Evolutionary conservation across 2,888 invertebrate genomes (phyloP).

Genomic region (Sarcophaga caerulescens): DNA sequence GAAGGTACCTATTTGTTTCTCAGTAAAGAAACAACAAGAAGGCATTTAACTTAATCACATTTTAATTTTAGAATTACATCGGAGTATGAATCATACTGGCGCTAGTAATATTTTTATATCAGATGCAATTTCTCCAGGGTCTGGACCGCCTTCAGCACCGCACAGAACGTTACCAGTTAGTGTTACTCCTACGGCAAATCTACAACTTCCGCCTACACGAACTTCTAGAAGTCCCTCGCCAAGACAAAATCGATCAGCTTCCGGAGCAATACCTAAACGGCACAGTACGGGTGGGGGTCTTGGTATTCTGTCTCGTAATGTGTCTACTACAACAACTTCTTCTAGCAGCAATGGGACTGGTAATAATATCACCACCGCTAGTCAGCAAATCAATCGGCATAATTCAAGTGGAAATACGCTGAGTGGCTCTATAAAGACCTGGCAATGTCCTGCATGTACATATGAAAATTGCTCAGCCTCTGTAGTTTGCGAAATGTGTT

Average conservation of each 20-base stretch:
- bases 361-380: constrained; percentile 58
- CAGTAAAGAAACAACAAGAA: neutral
- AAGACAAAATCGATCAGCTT: constrained; percentile 79
- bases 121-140: constrained; percentile 48
- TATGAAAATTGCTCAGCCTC: constrained; percentile 87
- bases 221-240: constrained; percentile 83
- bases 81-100: constrained; percentile 51
- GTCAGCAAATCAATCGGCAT: constrained; percentile 71
- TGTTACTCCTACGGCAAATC: constrained; percentile 68
- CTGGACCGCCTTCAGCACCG: constrained; percentile 29
- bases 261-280: constrained; percentile 80
- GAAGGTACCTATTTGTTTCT: constrained; percentile 59
- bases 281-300: constrained; percentile 75
- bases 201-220: constrained; percentile 75
- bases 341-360: constrained; percentile 68
- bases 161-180: constrained; percentile 47
- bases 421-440: constrained; percentile 81
- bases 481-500: constrained; percentile 86
- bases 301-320: constrained; percentile 46
- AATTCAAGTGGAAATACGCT: constrained; percentile 73
- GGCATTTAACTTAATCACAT: neutral
- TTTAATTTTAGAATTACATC: constrained; percentile 49
- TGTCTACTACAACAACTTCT: constrained; percentile 34
- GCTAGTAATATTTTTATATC: constrained; percentile 51
- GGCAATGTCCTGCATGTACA: constrained; percentile 92